Base-by-base conservation (phyloP, 2,797 vertebrate genomes). In the Syndactyla subalaris region DNA sequence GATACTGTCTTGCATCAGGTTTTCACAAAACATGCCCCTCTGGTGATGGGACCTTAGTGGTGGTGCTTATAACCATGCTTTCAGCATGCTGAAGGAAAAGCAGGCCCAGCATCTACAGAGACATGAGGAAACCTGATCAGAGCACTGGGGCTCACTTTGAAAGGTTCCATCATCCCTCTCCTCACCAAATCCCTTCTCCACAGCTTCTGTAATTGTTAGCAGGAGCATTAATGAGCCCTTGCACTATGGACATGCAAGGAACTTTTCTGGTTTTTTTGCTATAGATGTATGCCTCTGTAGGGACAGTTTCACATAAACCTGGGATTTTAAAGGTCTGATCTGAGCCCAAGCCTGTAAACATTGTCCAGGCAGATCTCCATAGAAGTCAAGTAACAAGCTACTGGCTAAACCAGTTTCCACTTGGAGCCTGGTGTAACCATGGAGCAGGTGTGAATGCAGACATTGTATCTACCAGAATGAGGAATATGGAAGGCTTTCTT, bases 381-480 rank as follows among this genome's bases (percentile, higher is more conserved):
- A 52, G 39, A 87, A 92, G 90, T 72, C 71, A 51, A 89, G 51
- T 54, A 79, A 61, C 3, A 57, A 22, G 27, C 71, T 78, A 73
- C 38, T 66, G 41, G 24, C 45, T 89, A 65, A 85, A 94, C 29
- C 27, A 80, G 18, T 94, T 96, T 87, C 86, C 66, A 80, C 34
- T 87, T 65, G 72, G 72, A 91, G 24, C 22, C 67, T 79, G 49
- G 39, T 87, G 24, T 51, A 91, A 85, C 75, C 54, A 26, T 9
- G 13, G 41, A 72, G 82, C 81, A 80, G 88, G 84, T 93, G 79
- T 95, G 77, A 96, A 94, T 94, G 55, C 27, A 85, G 62, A 52
- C 85, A 68, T 62, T 96, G 54, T 95, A 93, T 75, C 27, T 49
- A 80, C 15, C 54, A 93, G 67, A 94, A 97, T 63, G 66, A 92